These are phyloP conservation scores for Meta bourneti DNA, from an alignment of 2,888 invertebrate genomes.

Conservation along the genomic window DNA sequence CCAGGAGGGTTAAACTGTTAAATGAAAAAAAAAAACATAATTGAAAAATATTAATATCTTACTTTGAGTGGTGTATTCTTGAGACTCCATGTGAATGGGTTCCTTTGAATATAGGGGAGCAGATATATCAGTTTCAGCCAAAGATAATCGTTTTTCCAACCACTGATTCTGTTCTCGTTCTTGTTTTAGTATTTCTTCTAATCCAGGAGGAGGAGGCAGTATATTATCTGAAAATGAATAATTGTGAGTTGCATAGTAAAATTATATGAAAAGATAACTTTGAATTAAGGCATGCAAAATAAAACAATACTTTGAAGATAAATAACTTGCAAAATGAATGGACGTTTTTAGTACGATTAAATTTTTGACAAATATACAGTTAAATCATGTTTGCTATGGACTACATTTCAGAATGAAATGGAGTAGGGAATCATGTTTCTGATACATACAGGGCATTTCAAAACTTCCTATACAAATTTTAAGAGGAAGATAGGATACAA, in stretches of 20 bases:
- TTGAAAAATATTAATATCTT: background rate
- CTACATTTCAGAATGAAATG: background rate
- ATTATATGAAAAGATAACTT: background rate
- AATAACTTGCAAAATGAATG: no score
- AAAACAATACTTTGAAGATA: background rate
- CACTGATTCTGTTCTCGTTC: constrained; percentile 65
- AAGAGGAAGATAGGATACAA: background rate
- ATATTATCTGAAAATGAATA: constrained; percentile 53
- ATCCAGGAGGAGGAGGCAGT: constrained; percentile 63
- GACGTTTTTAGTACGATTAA: background rate
- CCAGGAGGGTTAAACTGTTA: no score
- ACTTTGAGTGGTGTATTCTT: constrained; percentile 41
- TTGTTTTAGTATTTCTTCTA: constrained; percentile 69
- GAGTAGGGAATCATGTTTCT: background rate
- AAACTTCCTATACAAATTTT: background rate
- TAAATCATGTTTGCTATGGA: background rate
- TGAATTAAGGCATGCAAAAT: background rate
- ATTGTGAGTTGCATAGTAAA: background rate
- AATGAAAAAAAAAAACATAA: no score
- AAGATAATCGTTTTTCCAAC: constrained; percentile 53
- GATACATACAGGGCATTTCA: no score
- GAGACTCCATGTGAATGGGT: constrained; percentile 20
- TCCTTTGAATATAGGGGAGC: constrained; percentile 27
- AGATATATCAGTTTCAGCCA: constrained; percentile 43
- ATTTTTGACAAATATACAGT: background rate